phyloP scores from a whole-genome alignment of 2,797 vertebrate species.

The Esox lucius region DNA sequence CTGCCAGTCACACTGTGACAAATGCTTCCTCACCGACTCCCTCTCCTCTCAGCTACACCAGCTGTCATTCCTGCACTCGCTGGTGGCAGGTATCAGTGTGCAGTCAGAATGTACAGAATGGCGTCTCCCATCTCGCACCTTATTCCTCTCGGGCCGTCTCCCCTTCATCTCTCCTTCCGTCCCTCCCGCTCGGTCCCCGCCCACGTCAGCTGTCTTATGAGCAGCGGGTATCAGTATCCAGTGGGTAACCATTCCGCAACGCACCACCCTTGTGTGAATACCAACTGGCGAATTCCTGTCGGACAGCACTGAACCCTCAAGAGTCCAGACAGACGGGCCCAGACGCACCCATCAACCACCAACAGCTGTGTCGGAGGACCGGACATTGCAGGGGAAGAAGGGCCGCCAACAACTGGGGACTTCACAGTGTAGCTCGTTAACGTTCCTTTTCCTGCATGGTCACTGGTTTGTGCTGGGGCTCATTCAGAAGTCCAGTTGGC shows the following conservation, averaged over 20 bases:
- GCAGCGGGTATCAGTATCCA: not conserved
- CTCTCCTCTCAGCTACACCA: not conserved
- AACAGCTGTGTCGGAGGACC: conserved; percentile 51
- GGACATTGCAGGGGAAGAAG: not conserved
- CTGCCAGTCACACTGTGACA: no score
- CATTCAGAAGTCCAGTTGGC: conserved; percentile 46
- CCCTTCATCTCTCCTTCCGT: no score
- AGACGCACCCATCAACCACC: conserved; percentile 40
- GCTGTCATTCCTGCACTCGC: not conserved
- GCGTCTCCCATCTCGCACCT: not conserved
- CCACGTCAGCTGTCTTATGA: not conserved
- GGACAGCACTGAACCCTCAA: not conserved
- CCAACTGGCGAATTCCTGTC: conserved; percentile 1
- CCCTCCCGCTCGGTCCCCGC: not conserved
- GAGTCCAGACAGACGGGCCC: not conserved
- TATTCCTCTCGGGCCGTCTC: not conserved
- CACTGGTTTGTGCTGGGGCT: not conserved
- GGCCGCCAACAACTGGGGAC: conserved; percentile 49
- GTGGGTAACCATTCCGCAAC: not conserved
- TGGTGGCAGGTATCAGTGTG: not conserved
- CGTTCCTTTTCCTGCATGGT: conserved; percentile 14
- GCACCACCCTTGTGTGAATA: not conserved
- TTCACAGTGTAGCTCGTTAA: conserved; percentile 31
- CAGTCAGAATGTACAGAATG: not conserved
- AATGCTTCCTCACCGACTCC: not conserved